Percentiles rank a stretch among this genome's conserved stretches.
Conservation (phyloP, 2,888 invertebrate species). For the Nesidiocoris tenuis region DNA sequence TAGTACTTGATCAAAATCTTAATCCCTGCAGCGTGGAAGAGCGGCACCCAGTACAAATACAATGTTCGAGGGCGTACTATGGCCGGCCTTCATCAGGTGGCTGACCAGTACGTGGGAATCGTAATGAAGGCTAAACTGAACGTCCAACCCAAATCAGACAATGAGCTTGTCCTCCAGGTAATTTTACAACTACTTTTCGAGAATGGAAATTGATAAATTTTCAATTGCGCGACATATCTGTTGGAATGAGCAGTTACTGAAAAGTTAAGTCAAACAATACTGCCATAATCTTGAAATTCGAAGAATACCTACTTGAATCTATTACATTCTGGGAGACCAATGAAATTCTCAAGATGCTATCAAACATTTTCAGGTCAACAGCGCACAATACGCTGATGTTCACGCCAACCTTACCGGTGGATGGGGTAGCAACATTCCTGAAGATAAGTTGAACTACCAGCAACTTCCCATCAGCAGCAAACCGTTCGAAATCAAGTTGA, state of each 20-base stretch:
- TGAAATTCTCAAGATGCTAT: not conserved
- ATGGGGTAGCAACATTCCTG: constrained; percentile 54
- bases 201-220: too few relatives aligned
- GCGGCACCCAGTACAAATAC: constrained; percentile 54
- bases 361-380: constrained; percentile 54
- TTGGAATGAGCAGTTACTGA: too few relatives aligned
- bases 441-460: constrained; percentile 58
- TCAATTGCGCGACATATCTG: too few relatives aligned
- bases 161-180: constrained; percentile 44
- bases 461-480: constrained; percentile 60
- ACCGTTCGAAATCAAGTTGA: constrained; percentile 63
- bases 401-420: constrained; percentile 57
- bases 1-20: not conserved
- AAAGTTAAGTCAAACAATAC: too few relatives aligned
- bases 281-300: too few relatives aligned
- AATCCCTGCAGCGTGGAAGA: constrained; percentile 51
- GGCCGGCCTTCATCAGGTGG: constrained; percentile 60
- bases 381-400: constrained; percentile 60
- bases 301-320: too few relatives aligned
- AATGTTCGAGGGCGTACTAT: constrained; percentile 59
- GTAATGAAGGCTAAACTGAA: constrained; percentile 60
- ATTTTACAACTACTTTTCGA: not conserved
- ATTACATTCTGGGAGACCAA: not conserved
- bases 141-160: constrained; percentile 56
- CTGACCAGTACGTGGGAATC: constrained; percentile 60